A percentile compares a stretch with the other conserved stretches of the same genome.
These are phyloP conservation scores for Phoebastria nigripes DNA, from an alignment of 2,797 vertebrate genomes.

Conservation along the genomic window DNA sequence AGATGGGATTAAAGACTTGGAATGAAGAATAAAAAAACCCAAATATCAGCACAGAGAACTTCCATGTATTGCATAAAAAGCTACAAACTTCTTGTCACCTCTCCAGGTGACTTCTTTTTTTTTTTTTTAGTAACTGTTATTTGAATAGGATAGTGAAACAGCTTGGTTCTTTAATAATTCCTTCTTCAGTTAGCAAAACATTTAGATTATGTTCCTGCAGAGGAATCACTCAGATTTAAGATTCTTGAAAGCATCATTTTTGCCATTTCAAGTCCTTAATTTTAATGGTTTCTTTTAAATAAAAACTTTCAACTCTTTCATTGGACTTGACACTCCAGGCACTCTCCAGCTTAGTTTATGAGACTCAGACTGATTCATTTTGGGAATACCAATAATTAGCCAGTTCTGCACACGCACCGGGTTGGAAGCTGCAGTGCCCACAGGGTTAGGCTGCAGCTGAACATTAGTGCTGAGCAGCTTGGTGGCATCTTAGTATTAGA, in stretches of 20 bases:
- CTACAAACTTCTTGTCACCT: background rate
- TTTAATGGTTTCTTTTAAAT: background rate
- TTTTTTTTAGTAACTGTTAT: background rate
- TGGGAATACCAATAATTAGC: background rate
- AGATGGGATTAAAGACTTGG: background rate
- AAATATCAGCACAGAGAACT: background rate
- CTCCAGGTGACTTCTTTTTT: background rate
- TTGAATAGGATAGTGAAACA: background rate
- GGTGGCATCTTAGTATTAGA: background rate
- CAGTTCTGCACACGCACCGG: rapidly evolving
- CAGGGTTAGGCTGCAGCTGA: background rate
- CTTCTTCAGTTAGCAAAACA: background rate
- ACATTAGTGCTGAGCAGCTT: background rate
- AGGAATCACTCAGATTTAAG: background rate
- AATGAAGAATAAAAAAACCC: background rate
- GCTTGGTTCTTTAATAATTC: background rate
- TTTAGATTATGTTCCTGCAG: background rate
- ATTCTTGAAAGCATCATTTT: background rate
- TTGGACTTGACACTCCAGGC: background rate
- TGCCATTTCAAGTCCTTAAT: background rate
- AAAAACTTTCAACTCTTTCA: background rate
- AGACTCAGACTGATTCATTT: background rate
- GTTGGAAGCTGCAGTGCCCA: background rate
- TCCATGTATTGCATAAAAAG: background rate
- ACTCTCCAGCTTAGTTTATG: background rate